Percentiles rank a stretch among this genome's conserved stretches.
These are phyloP conservation scores for Crotalus viridis DNA, from an alignment of 2,113 vertebrate genomes.

Conservation along the genomic window DNA sequence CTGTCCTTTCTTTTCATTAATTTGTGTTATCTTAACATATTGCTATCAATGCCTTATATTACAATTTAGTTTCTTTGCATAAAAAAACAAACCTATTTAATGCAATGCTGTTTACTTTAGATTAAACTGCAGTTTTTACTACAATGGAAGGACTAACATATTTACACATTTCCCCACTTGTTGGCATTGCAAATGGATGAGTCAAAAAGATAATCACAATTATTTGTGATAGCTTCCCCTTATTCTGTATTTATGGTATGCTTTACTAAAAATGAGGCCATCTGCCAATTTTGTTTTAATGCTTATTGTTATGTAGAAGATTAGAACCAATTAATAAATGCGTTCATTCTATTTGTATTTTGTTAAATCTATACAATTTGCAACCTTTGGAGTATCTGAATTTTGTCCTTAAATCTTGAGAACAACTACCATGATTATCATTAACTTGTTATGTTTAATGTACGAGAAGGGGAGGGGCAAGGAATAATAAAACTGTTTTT, in stretches of 20 bases:
- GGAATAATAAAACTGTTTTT: neutral
- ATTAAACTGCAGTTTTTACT: conserved; percentile 31
- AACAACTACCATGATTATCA: neutral
- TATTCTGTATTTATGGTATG: neutral
- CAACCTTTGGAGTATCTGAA: neutral
- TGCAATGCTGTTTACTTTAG: conserved; percentile 33
- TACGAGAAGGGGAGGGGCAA: neutral
- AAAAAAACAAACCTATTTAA: conserved; percentile 22
- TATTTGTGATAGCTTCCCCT: neutral
- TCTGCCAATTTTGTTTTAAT: neutral
- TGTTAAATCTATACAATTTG: neutral
- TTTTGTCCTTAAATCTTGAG: neutral
- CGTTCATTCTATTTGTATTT: neutral
- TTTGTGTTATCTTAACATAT: neutral
- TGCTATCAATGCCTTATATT: conserved; percentile 1
- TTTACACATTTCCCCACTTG: neutral
- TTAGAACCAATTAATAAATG: neutral
- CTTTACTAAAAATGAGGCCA: neutral
- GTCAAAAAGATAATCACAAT: conserved; percentile 1
- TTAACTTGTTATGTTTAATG: neutral
- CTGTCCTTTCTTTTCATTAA: conserved; percentile 37
- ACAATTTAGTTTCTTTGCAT: neutral
- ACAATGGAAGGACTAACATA: conserved; percentile 4
- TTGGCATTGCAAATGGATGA: neutral
- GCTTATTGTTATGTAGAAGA: neutral